phyloP scores from a whole-genome alignment of 37 sponge, comb jelly and placozoan species.

The Geodia barretti region DNA sequence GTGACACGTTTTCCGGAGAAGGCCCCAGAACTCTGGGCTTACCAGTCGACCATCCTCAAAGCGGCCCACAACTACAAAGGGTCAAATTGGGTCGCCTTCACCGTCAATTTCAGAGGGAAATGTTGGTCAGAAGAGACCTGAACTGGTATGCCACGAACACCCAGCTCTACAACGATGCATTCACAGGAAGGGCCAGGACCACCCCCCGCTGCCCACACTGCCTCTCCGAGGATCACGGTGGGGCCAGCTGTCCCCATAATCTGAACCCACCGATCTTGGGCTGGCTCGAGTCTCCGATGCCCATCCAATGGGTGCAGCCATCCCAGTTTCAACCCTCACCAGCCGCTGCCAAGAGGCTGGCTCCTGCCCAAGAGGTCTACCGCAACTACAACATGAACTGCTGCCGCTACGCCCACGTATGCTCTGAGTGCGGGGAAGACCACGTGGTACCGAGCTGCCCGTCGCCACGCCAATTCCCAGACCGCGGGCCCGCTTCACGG shows the following conservation, averaged over 20 bases:
- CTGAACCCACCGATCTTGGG: neutral
- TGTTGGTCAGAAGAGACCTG: constrained; percentile 7
- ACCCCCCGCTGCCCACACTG: constrained; percentile 9
- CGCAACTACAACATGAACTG: too few species aligned
- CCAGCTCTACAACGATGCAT: constrained; percentile 23
- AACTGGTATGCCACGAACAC: constrained; percentile 15
- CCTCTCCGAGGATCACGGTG: neutral
- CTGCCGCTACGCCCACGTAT: neutral
- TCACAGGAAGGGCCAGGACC: constrained; percentile 14
- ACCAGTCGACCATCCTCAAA: constrained; percentile 17
- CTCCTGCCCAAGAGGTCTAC: too few species aligned
- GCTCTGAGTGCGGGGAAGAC: neutral
- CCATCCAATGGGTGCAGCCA: neutral
- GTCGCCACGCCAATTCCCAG: too few species aligned
- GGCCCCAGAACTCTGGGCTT: constrained; percentile 22
- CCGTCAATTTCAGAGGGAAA: constrained; percentile 3
- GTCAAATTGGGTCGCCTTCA: constrained; percentile 6
- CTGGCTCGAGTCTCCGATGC: neutral
- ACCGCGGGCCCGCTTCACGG: too few species aligned
- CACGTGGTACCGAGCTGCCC: neutral
- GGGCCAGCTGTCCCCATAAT: neutral
- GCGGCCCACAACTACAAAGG: constrained; percentile 8
- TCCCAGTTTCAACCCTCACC: neutral
- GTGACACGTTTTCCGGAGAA: constrained; percentile 14
- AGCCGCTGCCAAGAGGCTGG: neutral